phyloP scores from a whole-genome alignment of 2,888 invertebrate genomes.

The Pantelozetes paolii region DNA sequence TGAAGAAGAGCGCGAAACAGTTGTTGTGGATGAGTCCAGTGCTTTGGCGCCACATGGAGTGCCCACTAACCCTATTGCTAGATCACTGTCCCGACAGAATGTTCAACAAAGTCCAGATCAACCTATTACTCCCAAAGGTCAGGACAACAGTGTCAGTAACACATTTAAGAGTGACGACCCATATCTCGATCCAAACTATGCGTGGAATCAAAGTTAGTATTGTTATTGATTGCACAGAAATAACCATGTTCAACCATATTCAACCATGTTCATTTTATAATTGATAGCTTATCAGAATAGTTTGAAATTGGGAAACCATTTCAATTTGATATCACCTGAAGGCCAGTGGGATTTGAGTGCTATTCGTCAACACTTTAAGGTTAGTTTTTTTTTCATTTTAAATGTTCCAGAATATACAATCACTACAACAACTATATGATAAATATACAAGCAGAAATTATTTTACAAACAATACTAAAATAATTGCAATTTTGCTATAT shows the following conservation, averaged over 20 bases:
- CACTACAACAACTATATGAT: too few species aligned
- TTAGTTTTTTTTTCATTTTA: neutral
- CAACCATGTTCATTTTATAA: neutral
- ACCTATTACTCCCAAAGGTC: neutral
- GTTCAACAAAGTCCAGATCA: slow-evolving; percentile 27
- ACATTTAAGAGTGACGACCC: slow-evolving; percentile 14
- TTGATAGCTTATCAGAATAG: slow-evolving; percentile 3
- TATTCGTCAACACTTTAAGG: slow-evolving; percentile 5
- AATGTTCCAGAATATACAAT: too few species aligned
- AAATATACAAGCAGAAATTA: too few species aligned
- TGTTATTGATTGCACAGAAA: neutral
- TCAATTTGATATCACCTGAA: slow-evolving; percentile 3
- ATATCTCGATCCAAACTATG: slow-evolving; percentile 36
- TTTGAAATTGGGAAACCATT: slow-evolving; percentile 1
- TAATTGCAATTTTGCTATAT: neutral
- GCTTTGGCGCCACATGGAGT: slow-evolving; percentile 93
- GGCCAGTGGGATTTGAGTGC: slow-evolving; percentile 12
- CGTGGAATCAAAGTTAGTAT: slow-evolving; percentile 30
- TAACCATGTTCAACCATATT: neutral
- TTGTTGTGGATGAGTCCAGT: slow-evolving; percentile 68
- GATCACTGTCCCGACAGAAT: slow-evolving; percentile 49
- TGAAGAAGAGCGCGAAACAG: slow-evolving; percentile 47
- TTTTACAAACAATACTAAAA: too few species aligned
- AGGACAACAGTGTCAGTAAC: neutral
- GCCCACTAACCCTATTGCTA: slow-evolving; percentile 70